Base-by-base conservation (phyloP, 2,888 invertebrate genomes). In the Galerucella pusilla region DNA sequence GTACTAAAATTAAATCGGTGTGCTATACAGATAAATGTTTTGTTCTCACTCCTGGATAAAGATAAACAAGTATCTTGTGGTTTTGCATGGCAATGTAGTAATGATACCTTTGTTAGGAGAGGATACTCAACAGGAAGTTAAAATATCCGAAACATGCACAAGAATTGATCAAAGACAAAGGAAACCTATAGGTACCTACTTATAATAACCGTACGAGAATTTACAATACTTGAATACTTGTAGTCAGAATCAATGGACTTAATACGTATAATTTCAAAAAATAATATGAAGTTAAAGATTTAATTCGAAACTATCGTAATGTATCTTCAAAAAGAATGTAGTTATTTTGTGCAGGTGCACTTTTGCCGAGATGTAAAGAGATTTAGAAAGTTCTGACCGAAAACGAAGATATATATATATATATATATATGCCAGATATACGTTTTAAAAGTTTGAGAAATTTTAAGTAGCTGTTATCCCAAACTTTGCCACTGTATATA, bases 11-110 rank as follows among this genome's bases (percentile, higher is more conserved):
- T 81, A 80, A 81, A 80, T 78, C 80, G 67, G 77, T 77, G 71
- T 81, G 54, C 65, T 71, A 80, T 82, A 82, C 80, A 82, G 81
- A 80, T 80, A 80, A 81, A 82, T 82, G 83, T 83, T 83, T 83
- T 83, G 83, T 77, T 75, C 75, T 73, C 75, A 74, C 78, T 77
- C 77, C 75, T 75, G 81, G 77, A 80, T 78, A 77, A 77, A 80
- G 80, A 83, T 83, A 81, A 81, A 83, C 83, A 83, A 82, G 81
- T 82, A 81, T 81, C 80, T 80, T 77, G 73, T 74, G 75, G 69
- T 71, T 73, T 57, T 70, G 42, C 49, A 42, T 65, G 52, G 42
- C 42, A 57, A 59, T 65, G 45, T 65, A 54, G 42, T 65, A 20
- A 57, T 71, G 57, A 71, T 71, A 57, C 57, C 20, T 65, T 46